These are phyloP conservation scores for Antechinus stuartii DNA, from an alignment of 2,113 vertebrate genomes.

Conservation along the genomic window DNA sequence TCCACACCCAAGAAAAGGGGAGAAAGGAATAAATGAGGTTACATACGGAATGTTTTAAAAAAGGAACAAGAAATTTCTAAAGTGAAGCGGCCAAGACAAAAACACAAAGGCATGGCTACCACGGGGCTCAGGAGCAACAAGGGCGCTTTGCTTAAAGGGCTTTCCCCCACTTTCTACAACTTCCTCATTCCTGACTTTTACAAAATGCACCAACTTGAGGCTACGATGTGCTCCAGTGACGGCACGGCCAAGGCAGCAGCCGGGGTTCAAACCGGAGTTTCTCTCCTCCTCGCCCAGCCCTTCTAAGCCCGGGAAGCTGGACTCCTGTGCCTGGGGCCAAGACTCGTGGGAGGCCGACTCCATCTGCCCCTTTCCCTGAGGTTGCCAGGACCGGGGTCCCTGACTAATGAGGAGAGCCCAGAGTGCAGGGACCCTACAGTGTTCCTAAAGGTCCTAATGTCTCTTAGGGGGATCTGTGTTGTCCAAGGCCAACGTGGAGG, in stretches of 20 bases:
- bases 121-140: not conserved
- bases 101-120: not conserved
- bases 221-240: not conserved
- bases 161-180: not conserved
- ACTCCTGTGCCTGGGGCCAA: not conserved
- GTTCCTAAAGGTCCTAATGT: not conserved
- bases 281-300: not conserved
- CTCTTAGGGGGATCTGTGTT: not conserved
- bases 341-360: not conserved
- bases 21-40: slow-evolving; percentile 66
- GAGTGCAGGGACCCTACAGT: not conserved
- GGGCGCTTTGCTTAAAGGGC: too few relatives aligned
- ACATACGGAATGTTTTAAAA: slow-evolving; percentile 58
- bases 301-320: not conserved
- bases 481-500: too few relatives aligned
- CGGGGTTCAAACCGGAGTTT: not conserved
- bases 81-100: not conserved
- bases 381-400: not conserved
- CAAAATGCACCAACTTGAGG: not conserved
- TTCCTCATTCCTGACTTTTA: not conserved
- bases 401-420: not conserved
- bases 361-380: not conserved
- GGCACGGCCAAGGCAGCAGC: not conserved
- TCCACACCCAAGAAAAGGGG: slow-evolving; percentile 75
- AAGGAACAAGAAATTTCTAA: slow-evolving; percentile 16